These are phyloP conservation scores for Phoenicopterus ruber DNA, from an alignment of 2,113 vertebrate genomes.

Conservation along the genomic window DNA sequence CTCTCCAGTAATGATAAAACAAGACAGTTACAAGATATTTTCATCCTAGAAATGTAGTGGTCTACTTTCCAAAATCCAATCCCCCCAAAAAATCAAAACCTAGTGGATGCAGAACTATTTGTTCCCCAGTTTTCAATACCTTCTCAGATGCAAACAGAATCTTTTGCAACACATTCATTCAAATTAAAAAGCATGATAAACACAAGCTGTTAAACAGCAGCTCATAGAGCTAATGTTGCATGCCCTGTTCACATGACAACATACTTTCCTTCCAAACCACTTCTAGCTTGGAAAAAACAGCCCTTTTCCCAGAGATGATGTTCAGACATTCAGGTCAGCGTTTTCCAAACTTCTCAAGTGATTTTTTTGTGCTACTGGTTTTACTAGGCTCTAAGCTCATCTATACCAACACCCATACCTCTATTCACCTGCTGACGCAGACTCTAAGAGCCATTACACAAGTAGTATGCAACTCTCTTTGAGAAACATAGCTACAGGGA, in stretches of 20 bases:
- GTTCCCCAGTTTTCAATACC: background rate
- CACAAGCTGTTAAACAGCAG: background rate
- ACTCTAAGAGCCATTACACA: background rate
- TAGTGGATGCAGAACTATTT: background rate
- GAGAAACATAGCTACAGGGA: background rate
- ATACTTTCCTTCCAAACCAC: background rate
- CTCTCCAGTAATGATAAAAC: background rate
- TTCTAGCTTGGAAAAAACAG: background rate
- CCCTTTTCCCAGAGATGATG: background rate
- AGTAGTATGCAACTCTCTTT: background rate
- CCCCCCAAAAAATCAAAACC: background rate
- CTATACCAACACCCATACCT: background rate
- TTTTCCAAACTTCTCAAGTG: background rate
- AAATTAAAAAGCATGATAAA: background rate
- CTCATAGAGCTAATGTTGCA: background rate
- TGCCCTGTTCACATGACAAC: background rate
- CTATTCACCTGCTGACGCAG: background rate
- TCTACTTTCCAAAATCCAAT: background rate
- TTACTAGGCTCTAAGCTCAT: background rate
- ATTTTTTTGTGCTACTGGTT: background rate
- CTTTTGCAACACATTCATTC: background rate
- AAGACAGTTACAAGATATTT: background rate
- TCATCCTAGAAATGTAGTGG: background rate
- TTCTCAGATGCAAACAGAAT: background rate
- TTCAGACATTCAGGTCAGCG: background rate